These are phyloP conservation scores for Calidris pugnax DNA, from an alignment of 2,113 vertebrate genomes.

Conservation along the genomic window DNA sequence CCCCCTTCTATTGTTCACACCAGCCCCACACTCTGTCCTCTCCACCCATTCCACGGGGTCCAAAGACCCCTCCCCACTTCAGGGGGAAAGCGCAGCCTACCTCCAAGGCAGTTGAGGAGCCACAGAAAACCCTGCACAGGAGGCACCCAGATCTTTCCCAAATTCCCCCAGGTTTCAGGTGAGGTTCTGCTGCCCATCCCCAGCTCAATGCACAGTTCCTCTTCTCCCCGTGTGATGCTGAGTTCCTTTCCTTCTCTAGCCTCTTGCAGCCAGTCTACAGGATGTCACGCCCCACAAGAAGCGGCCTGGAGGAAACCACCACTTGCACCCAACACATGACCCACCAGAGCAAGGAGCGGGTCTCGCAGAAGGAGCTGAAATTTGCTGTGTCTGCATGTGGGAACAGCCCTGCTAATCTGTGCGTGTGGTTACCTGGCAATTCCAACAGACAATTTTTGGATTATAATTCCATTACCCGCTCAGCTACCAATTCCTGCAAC, in stretches of 20 bases:
- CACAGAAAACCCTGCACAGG: neutral
- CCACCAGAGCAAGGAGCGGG: neutral
- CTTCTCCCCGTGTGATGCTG: fast-evolving
- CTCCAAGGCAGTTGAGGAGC: neutral
- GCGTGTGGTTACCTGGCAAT: slow-evolving; percentile 6
- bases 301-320: neutral
- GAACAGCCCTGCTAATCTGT: neutral
- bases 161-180: neutral
- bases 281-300: neutral
- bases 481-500: neutral
- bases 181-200: neutral
- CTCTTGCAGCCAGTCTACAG: neutral
- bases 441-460: neutral
- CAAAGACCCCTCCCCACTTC: neutral
- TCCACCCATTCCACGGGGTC: neutral
- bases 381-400: neutral
- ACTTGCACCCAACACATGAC: neutral
- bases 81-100: neutral
- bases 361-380: neutral
- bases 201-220: neutral
- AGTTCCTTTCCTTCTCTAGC: neutral
- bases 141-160: neutral
- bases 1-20: neutral
- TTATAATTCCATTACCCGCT: neutral
- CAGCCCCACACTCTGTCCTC: neutral